A percentile compares a stretch with the other conserved stretches of the same genome.
Evolutionary conservation across 1,140 invertebrate genomes (phyloP).

Genomic region (Drosophila elegans): DNA sequence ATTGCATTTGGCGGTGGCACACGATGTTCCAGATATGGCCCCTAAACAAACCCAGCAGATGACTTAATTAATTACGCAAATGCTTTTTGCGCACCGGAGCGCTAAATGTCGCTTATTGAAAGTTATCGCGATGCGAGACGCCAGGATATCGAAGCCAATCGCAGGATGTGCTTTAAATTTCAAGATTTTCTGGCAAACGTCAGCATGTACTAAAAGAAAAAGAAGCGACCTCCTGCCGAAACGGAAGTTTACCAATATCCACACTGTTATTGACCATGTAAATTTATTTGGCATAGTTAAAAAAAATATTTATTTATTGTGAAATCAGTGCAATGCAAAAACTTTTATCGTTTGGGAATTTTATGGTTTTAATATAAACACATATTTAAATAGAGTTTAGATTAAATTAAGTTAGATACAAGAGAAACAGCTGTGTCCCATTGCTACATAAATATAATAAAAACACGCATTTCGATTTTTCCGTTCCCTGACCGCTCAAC

Average conservation of each 20-base stretch:
- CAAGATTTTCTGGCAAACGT: constrained; percentile 15
- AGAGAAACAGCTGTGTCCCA: too few relatives aligned
- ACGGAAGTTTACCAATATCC: constrained; percentile 8
- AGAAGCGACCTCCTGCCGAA: not conserved
- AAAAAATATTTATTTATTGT: too few relatives aligned
- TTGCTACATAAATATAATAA: not conserved
- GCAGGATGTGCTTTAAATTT: constrained; percentile 51
- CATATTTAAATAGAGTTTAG: too few relatives aligned
- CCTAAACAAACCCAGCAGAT: constrained; percentile 42
- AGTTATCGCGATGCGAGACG: constrained; percentile 38
- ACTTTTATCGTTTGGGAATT: too few relatives aligned
- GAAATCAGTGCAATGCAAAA: too few relatives aligned
- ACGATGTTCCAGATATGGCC: constrained; percentile 29
- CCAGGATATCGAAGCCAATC: constrained; percentile 35
- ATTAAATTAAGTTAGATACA: too few relatives aligned
- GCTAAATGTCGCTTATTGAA: constrained; percentile 55
- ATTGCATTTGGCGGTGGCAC: constrained; percentile 39
- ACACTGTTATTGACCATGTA: constrained; percentile 7
- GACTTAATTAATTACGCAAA: constrained; percentile 68
- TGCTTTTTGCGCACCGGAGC: constrained; percentile 39
- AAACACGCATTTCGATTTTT: not conserved
- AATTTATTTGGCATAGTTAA: not conserved
- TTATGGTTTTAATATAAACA: too few relatives aligned
- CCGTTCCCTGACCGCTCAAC: too few relatives aligned
- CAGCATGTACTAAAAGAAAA: not conserved